Evolutionary conservation across 2,888 invertebrate species (phyloP).

Genomic region (Drosophila sordidapex): DNA sequence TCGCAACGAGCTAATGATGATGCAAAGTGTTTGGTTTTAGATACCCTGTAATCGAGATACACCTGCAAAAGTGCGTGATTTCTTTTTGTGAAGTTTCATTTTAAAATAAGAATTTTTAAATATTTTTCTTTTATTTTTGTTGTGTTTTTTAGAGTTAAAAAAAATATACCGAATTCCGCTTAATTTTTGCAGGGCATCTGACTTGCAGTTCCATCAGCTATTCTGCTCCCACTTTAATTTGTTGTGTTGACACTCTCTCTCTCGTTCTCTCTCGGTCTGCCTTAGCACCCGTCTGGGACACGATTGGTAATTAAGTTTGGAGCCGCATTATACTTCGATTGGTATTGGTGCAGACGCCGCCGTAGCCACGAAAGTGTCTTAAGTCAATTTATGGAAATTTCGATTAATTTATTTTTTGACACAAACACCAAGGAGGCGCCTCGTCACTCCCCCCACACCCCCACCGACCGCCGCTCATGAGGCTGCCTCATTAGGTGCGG

Average conservation of each 20-base stretch:
- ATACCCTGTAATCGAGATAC: slow-evolving; percentile 23
- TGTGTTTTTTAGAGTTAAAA: neutral
- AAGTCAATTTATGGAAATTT: slow-evolving; percentile 72
- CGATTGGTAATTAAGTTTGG: slow-evolving; percentile 63
- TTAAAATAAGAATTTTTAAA: neutral
- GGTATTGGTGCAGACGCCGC: slow-evolving; percentile 37
- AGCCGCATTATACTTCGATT: slow-evolving; percentile 60
- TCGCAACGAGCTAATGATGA: slow-evolving; percentile 42
- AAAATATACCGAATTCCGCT: neutral
- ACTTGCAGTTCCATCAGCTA: neutral
- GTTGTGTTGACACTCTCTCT: slow-evolving; percentile 33
- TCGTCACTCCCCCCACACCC: neutral
- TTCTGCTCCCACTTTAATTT: neutral
- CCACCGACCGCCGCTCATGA: neutral
- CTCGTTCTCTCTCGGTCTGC: neutral
- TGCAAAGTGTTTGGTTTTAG: slow-evolving; percentile 27
- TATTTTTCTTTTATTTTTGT: neutral
- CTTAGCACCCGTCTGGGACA: neutral
- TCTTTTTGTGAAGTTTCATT: neutral
- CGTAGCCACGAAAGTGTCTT: slow-evolving; percentile 43
- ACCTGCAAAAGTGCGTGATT: neutral
- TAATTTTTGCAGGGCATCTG: slow-evolving; percentile 5
- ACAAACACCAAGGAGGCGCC: slow-evolving; percentile 9
- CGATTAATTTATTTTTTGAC: slow-evolving; percentile 71
- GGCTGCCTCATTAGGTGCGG: slow-evolving; percentile 37